Percentiles rank a stretch among this genome's conserved stretches.
Conservation (phyloP, 2,888 invertebrate species). For the Hermodice carunculata region DNA sequence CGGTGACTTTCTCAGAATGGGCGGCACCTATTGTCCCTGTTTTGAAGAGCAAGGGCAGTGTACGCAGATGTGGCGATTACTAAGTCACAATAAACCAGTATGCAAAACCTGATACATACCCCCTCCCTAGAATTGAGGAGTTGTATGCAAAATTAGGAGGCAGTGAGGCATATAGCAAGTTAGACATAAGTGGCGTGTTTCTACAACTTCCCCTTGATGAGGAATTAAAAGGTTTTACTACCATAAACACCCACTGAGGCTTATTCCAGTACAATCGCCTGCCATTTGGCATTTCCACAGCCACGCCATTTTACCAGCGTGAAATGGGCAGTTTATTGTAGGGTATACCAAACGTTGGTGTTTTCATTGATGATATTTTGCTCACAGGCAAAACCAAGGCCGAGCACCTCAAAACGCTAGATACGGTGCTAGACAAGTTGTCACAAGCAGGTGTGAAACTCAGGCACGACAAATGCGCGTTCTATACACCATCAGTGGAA, state of each 20-base stretch:
- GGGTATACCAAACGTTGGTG: neutral
- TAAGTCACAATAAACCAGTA: neutral
- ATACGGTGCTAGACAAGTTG: neutral
- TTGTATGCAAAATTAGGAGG: neutral
- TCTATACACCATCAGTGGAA: neutral
- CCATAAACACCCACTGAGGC: constrained; percentile 3
- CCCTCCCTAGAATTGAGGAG: constrained; percentile 7
- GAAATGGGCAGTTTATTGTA: neutral
- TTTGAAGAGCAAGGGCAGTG: too few relatives aligned
- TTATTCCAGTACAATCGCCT: constrained; percentile 3
- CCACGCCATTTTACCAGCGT: constrained; percentile 4
- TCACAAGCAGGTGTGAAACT: neutral
- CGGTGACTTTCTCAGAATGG: too few relatives aligned
- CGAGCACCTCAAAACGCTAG: constrained; percentile 5
- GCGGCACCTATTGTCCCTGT: too few relatives aligned
- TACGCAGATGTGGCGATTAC: constrained; percentile 8
- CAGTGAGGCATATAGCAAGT: neutral
- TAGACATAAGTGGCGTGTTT: constrained; percentile 2
- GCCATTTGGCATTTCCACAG: constrained; percentile 8
- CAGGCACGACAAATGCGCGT: neutral
- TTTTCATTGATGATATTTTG: constrained; percentile 2
- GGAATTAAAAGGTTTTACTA: neutral
- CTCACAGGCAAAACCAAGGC: neutral
- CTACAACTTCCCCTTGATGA: constrained; percentile 1
- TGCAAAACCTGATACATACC: neutral